A percentile compares a stretch with the other conserved stretches of the same genome.
phyloP scores from a whole-genome alignment of 2,888 invertebrate genomes.

The Drosophila neonasuta region DNA sequence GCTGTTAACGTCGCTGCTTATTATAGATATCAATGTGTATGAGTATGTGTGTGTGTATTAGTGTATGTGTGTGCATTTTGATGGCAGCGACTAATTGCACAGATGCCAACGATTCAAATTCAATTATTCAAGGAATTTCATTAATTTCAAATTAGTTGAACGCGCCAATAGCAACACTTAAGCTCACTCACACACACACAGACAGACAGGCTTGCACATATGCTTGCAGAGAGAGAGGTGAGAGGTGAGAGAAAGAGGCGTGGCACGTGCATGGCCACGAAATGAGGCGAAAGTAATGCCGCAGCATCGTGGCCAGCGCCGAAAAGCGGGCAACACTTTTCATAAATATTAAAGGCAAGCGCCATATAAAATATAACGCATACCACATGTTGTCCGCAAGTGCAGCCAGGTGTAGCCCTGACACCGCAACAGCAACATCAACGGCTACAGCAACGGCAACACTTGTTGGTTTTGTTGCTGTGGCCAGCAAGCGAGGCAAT shows the following conservation, averaged over 20 bases:
- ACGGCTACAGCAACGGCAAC: slow-evolving; percentile 23
- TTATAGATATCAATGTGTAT: slow-evolving; percentile 31
- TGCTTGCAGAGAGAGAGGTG: no score
- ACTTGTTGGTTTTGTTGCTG: slow-evolving; percentile 52
- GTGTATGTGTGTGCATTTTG: slow-evolving; percentile 47
- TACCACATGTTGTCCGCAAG: slow-evolving; percentile 64
- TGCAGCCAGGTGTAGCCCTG: slow-evolving; percentile 52
- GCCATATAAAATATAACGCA: slow-evolving; percentile 64
- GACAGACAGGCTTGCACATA: slow-evolving; percentile 6
- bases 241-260: background rate
- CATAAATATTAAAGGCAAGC: slow-evolving; percentile 64
- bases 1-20: slow-evolving; percentile 58
- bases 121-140: slow-evolving; percentile 79
- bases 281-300: slow-evolving; percentile 47
- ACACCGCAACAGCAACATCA: slow-evolving; percentile 24
- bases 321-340: slow-evolving; percentile 56
- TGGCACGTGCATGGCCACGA: slow-evolving; percentile 51
- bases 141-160: slow-evolving; percentile 78
- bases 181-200: slow-evolving; percentile 27
- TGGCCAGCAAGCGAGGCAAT: slow-evolving; percentile 39
- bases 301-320: slow-evolving; percentile 35
- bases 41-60: slow-evolving; percentile 15
- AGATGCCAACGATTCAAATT: slow-evolving; percentile 77
- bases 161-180: slow-evolving; percentile 71
- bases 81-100: slow-evolving; percentile 73